phyloP scores from a whole-genome alignment of 1,140 invertebrate species.

The Wiebesia pumilae region DNA sequence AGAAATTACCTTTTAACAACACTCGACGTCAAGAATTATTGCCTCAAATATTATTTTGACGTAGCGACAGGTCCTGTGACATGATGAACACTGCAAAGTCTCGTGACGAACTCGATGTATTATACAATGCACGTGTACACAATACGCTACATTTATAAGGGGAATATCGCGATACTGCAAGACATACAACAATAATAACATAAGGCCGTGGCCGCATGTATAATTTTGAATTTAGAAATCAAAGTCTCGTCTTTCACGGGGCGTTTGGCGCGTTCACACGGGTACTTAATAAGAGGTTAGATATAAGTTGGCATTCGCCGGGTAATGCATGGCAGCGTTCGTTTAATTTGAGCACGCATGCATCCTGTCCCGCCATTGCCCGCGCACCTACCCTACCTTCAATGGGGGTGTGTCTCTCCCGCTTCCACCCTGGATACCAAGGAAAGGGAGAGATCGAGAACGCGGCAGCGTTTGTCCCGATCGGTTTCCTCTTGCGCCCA shows the following conservation, averaged over 20 bases:
- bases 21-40: neutral
- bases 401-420: constrained; percentile 68
- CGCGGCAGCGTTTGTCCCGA: constrained; percentile 34
- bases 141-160: neutral
- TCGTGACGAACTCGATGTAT: neutral
- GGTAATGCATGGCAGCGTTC: constrained; percentile 65
- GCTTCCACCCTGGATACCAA: constrained; percentile 30
- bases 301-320: constrained; percentile 71
- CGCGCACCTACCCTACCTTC: constrained; percentile 57
- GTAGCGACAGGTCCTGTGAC: neutral
- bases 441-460: constrained; percentile 56
- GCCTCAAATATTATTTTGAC: neutral
- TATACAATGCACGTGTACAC: neutral
- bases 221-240: constrained; percentile 64
- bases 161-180: neutral
- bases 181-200: neutral
- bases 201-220: constrained; percentile 9
- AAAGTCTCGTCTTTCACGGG: constrained; percentile 59
- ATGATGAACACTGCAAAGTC: neutral
- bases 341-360: constrained; percentile 69
- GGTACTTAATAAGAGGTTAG: constrained; percentile 74
- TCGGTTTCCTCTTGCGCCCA: constrained; percentile 54
- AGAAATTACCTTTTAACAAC: neutral
- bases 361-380: neutral
- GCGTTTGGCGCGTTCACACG: constrained; percentile 66